Evolutionary conservation across 2,888 invertebrate species (phyloP).

Genomic region (Isoperla grammatica): DNA sequence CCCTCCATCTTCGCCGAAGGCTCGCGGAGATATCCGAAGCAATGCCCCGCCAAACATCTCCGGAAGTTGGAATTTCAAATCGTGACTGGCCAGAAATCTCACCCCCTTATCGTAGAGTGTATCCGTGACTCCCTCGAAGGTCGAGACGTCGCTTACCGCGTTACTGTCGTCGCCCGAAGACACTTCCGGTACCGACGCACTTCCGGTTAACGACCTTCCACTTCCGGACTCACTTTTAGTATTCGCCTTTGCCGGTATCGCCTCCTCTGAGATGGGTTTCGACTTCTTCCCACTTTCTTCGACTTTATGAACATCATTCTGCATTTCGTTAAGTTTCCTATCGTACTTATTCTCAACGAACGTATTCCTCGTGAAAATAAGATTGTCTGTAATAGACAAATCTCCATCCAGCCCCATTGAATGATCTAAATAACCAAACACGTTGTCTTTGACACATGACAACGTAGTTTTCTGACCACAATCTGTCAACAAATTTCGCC

Average conservation of each 20-base stretch:
- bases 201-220: conserved; percentile 13
- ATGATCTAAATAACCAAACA: conserved; percentile 65
- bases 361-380: conserved; percentile 59
- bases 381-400: conserved; percentile 58
- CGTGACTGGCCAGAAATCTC: conserved; percentile 71
- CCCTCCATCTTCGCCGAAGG: conserved; percentile 62
- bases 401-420: conserved; percentile 59
- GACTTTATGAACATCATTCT: background rate
- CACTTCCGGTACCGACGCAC: conserved; percentile 25
- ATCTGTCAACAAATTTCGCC: conserved; percentile 67
- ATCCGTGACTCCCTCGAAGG: conserved; percentile 66
- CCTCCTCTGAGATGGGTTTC: conserved; percentile 38
- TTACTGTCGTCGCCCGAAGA: conserved; percentile 33
- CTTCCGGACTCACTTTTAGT: conserved; percentile 37
- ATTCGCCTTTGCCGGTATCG: conserved; percentile 43
- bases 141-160: conserved; percentile 23
- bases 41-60: conserved; percentile 69
- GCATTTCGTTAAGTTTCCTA: conserved; percentile 18
- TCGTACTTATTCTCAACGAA: conserved; percentile 50
- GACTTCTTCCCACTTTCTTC: background rate
- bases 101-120: conserved; percentile 63
- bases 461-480: conserved; percentile 61
- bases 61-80: conserved; percentile 66
- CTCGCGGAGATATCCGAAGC: conserved; percentile 66
- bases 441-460: conserved; percentile 70